Evolutionary conservation across 2,888 invertebrate species (phyloP).

Genomic region (Danaus chrysippus): DNA sequence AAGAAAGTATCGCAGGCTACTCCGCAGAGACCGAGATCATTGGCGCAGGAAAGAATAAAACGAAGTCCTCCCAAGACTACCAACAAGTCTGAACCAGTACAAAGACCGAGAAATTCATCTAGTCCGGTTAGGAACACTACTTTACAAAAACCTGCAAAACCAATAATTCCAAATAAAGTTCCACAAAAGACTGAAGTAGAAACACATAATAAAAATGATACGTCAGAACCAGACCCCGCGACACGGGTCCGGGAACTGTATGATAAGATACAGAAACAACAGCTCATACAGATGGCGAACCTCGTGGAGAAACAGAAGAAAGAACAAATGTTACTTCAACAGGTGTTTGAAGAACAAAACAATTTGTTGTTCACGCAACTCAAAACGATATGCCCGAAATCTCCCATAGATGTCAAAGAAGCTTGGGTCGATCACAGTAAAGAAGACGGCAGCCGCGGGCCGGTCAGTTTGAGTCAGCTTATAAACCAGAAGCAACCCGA

Average conservation of each 20-base stretch:
- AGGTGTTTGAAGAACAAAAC: conserved; percentile 83
- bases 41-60: conserved; percentile 40
- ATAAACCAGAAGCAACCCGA: conserved; percentile 55
- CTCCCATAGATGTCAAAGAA: conserved; percentile 55
- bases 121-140: conserved; percentile 43
- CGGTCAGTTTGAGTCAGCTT: conserved; percentile 67
- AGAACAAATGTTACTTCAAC: conserved; percentile 81
- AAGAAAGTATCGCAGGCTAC: conserved; percentile 37
- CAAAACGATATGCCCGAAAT: conserved; percentile 64
- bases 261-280: conserved; percentile 80
- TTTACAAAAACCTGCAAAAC: conserved; percentile 39
- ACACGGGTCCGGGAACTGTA: conserved; percentile 62
- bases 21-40: conserved; percentile 41
- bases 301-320: conserved; percentile 81
- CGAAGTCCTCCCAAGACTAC: conserved; percentile 39
- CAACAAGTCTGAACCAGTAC: conserved; percentile 48
- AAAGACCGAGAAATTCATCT: conserved; percentile 38
- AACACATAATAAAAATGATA: conserved; percentile 28
- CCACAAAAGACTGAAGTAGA: conserved; percentile 18
- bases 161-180: conserved; percentile 18
- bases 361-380: conserved; percentile 74
- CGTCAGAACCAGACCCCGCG: conserved; percentile 57
- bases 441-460: conserved; percentile 47
- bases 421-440: conserved; percentile 58
- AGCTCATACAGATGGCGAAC: conserved; percentile 80